Base-by-base conservation (phyloP, 2,113 vertebrate genomes). In the Delphinapterus leucas region DNA sequence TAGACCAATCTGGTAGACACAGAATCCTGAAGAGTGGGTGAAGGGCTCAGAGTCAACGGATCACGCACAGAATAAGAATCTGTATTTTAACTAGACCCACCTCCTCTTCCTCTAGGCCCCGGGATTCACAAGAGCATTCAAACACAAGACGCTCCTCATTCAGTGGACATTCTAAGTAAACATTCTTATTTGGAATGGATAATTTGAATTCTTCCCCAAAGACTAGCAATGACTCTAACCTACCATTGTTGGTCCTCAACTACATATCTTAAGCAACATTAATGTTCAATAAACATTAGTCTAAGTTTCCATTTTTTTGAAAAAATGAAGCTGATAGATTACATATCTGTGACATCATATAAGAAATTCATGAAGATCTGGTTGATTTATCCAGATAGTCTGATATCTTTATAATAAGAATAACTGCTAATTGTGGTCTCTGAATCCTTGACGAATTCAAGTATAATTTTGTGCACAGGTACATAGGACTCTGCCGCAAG, bases 281-380 rank as follows among this genome's bases (percentile, higher is more conserved):
- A 82, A 41, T 67, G 87, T 90, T 71, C 26, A 77, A 3, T 82
- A 93, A 89, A 60, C 5, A 58, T 26, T 84, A 73, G 47, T 58
- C 26, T 87, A 73, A 17, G 1, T 61, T 70, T 85, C n/a, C 41
- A 23, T 73, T 79, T 90, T 90, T 63, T 83, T 71, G 6, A 85
- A 82, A 67, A 12, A 44, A 31, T 77, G 31, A 55, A 67, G 14
- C n/a, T 83, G 6, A 11, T 17, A 49, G 11, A 71, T 77, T 95
- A 44, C 18, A 14, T 81, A 33, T 47, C n/a, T 68, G 21, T 90
- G 53, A n/a, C 5, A 55, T 55, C 20, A 65, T 28, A 79, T 67
- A 82, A 47, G 21, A 58, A 38, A 92, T 77, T 71, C 1, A 33
- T 31, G 13, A 68, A 28, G 7, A 67, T 84, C 9, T 36, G 15